These are phyloP conservation scores for Phymorhynchus buccinoides DNA, from an alignment of 1,140 invertebrate genomes.

Conservation along the genomic window DNA sequence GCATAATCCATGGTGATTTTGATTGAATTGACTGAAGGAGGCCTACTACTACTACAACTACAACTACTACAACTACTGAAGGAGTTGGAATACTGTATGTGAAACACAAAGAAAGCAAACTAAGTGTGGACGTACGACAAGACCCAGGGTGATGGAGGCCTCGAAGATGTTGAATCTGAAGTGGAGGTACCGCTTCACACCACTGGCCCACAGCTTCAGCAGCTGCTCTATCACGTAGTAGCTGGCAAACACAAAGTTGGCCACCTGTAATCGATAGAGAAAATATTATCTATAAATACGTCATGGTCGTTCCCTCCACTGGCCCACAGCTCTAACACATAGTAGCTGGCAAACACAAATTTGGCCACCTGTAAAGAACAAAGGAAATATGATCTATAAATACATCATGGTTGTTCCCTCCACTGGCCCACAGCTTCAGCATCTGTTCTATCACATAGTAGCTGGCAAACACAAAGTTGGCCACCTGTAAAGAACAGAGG, in stretches of 20 bases:
- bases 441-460: no score
- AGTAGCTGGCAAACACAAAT: constrained; percentile 69
- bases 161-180: constrained; percentile 66
- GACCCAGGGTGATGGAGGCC: constrained; percentile 62
- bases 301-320: no score
- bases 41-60: no score
- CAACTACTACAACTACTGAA: no score
- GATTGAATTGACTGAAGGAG: no score
- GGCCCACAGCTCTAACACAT: constrained; percentile 67
- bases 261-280: constrained; percentile 57
- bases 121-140: constrained; percentile 66
- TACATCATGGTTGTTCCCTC: no score
- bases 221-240: constrained; percentile 71
- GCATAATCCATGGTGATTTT: no score
- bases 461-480: no score
- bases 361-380: constrained; percentile 63
- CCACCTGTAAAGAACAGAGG: constrained; percentile 57
- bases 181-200: constrained; percentile 60
- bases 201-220: constrained; percentile 65
- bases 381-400: background rate
- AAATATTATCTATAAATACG: background rate
- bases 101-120: no score
- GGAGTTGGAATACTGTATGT: no score
- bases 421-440: no score
- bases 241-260: constrained; percentile 68